These are phyloP conservation scores for Noctuana brunneofusca DNA, from an alignment of 2,888 invertebrate genomes.

Conservation along the genomic window DNA sequence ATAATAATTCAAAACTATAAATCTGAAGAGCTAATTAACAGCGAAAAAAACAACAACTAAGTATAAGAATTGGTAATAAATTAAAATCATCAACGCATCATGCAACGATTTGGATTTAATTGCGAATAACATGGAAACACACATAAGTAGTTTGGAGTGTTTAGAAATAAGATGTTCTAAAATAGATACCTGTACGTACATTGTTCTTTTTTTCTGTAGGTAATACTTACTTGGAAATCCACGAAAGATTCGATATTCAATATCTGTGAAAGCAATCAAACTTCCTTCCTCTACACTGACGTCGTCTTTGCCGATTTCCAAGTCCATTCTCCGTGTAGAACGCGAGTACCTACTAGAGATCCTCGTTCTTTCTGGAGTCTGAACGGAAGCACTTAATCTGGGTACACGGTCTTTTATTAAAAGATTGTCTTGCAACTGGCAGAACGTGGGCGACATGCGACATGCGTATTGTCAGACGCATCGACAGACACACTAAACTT, in stretches of 20 bases:
- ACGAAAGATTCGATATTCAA: slow-evolving; percentile 42
- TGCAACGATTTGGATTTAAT: no score
- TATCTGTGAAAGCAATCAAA: slow-evolving; percentile 58
- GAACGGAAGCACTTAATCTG: slow-evolving; percentile 24
- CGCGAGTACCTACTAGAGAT: background rate
- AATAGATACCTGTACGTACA: no score
- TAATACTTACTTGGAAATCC: slow-evolving; percentile 41
- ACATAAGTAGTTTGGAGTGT: no score
- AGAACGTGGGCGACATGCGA: slow-evolving; percentile 26
- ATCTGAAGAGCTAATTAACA: no score
- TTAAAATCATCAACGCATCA: no score
- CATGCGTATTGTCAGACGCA: background rate
- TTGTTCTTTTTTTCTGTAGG: no score
- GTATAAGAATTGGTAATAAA: no score
- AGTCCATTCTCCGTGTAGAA: slow-evolving; percentile 53
- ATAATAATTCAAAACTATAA: no score
- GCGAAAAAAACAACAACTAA: no score
- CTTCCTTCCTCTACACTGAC: slow-evolving; percentile 62
- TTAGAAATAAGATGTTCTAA: no score
- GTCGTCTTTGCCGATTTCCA: slow-evolving; percentile 63
- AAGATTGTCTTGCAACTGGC: slow-evolving; percentile 21
- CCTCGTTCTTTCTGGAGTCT: background rate
- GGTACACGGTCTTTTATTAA: slow-evolving; percentile 25
- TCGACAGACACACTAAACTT: slow-evolving; percentile 5
- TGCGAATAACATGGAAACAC: no score